A percentile compares a stretch with the other conserved stretches of the same genome.
Conservation (phyloP, 1,140 invertebrate genomes). For the Lucilia sericata region DNA sequence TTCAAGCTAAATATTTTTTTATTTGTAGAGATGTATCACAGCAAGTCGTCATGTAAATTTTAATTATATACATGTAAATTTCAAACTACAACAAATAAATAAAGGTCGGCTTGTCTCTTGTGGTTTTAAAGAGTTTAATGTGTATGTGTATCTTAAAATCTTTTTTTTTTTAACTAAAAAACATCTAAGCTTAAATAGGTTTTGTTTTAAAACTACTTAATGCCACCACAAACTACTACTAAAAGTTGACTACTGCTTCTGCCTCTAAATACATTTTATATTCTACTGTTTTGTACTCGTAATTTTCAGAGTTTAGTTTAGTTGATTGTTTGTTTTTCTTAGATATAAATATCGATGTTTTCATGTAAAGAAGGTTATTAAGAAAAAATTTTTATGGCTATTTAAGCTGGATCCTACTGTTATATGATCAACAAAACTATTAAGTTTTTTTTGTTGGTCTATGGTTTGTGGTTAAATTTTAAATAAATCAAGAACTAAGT, state of each 20-base stretch:
- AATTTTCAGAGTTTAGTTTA: background rate
- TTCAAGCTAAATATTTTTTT: background rate
- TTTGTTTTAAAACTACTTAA: background rate
- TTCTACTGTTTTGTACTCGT: background rate
- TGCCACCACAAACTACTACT: background rate
- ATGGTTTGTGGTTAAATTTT: too few relatives aligned
- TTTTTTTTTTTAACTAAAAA: background rate
- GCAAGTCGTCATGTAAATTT: conserved; percentile 43
- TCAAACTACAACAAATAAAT: conserved; percentile 4
- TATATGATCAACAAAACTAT: conserved; percentile 12
- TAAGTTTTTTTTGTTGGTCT: too few relatives aligned
- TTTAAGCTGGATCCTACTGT: conserved; percentile 32
- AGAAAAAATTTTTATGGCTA: conserved; percentile 35
- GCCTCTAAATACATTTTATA: background rate
- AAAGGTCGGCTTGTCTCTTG: background rate
- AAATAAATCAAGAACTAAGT: too few relatives aligned
- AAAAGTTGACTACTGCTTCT: background rate
- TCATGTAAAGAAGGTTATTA: conserved; percentile 34
- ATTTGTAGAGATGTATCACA: conserved; percentile 19
- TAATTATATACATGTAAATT: conserved; percentile 34
- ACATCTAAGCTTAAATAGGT: conserved; percentile 4
- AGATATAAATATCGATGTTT: background rate
- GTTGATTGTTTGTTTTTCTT: background rate
- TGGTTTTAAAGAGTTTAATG: background rate
- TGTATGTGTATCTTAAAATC: background rate